These are phyloP conservation scores for Ormyrus thymus DNA, from an alignment of 2,888 invertebrate species.

Conservation along the genomic window DNA sequence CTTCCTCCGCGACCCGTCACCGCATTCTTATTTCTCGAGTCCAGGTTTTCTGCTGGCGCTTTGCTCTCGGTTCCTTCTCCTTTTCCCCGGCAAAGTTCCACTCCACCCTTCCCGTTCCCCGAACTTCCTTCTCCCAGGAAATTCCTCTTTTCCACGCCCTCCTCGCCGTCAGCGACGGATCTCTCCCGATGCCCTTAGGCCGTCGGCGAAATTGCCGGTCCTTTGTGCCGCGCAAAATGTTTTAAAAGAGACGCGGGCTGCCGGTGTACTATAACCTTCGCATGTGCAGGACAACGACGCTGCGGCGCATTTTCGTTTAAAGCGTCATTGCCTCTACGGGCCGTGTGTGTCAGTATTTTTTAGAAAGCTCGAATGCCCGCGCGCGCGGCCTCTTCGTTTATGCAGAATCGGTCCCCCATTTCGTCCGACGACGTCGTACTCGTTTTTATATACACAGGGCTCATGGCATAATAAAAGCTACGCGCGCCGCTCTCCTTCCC, in stretches of 20 bases:
- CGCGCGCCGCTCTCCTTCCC: no score
- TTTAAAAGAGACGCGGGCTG: conserved; percentile 12
- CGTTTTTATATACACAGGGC: neutral
- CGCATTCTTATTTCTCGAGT: no score
- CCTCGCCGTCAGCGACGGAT: neutral
- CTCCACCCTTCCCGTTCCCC: neutral
- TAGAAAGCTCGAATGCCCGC: neutral
- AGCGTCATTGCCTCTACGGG: no score
- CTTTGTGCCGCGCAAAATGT: conserved; percentile 27
- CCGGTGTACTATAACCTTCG: no score
- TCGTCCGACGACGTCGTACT: neutral
- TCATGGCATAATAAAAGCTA: neutral
- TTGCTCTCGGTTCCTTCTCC: neutral
- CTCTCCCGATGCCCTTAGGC: neutral
- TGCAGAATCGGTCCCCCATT: neutral
- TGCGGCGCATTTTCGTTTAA: no score
- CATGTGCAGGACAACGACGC: no score
- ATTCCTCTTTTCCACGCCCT: neutral
- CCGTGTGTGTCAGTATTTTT: no score
- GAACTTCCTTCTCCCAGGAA: neutral
- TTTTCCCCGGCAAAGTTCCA: conserved; percentile 1
- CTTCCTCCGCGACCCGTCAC: no score
- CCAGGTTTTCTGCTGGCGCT: neutral
- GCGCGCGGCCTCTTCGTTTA: neutral
- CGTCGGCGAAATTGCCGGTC: conserved; percentile 12